A percentile compares a stretch with the other conserved stretches of the same genome.
Evolutionary conservation across 2,797 vertebrate species (phyloP).

Genomic region (Alca torda): DNA sequence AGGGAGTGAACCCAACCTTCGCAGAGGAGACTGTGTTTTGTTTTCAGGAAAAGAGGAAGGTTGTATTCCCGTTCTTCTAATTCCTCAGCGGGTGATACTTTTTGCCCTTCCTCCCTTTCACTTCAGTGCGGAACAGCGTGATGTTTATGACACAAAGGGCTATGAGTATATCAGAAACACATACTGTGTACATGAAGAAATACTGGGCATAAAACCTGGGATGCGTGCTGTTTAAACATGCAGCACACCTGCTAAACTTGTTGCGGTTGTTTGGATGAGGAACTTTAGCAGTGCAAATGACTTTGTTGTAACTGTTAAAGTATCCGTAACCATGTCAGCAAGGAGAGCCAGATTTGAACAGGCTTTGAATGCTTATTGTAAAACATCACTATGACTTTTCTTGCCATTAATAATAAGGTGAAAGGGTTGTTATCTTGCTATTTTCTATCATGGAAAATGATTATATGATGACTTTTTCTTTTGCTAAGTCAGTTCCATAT

Average conservation of each 20-base stretch:
- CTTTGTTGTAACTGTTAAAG: background rate
- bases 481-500: background rate
- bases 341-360: background rate
- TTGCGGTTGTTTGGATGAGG: background rate
- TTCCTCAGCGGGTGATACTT: background rate
- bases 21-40: background rate
- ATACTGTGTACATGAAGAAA: background rate
- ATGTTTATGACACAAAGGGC: background rate
- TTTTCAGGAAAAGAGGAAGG: background rate
- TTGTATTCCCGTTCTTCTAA: background rate
- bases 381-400: background rate
- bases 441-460: background rate
- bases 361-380: background rate
- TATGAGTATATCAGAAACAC: background rate
- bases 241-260: background rate
- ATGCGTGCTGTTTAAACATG: background rate
- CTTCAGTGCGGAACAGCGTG: background rate
- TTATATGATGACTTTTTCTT: background rate
- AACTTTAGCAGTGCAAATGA: slow-evolving; percentile 8
- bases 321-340: background rate
- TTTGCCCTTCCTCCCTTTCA: background rate
- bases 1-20: background rate
- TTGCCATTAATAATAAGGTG: background rate
- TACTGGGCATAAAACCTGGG: background rate
- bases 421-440: background rate